phyloP scores from a whole-genome alignment of 2,113 vertebrate species.

The Bubo bubo region DNA sequence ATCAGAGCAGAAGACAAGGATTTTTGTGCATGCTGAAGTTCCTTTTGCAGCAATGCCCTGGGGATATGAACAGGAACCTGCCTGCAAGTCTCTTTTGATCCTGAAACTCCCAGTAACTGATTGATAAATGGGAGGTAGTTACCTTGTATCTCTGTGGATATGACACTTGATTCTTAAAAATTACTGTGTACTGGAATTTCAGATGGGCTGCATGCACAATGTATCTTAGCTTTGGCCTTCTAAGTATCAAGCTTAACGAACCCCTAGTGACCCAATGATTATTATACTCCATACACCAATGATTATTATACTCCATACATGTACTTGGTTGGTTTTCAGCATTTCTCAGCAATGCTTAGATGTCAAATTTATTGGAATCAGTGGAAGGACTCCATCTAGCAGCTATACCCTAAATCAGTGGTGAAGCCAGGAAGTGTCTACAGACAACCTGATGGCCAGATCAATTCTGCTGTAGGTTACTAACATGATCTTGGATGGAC shows the following conservation, averaged over 20 bases:
- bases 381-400: neutral
- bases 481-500: neutral
- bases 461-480: neutral
- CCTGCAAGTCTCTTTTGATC: neutral
- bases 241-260: neutral
- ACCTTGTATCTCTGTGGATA: neutral
- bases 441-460: neutral
- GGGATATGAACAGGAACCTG: neutral
- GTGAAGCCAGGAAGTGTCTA: neutral
- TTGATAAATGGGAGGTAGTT: neutral
- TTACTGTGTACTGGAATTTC: neutral
- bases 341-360: neutral
- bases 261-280: neutral
- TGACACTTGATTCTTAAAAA: neutral
- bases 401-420: neutral
- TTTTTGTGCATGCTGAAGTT: neutral
- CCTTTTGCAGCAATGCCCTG: neutral
- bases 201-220: neutral
- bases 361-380: neutral
- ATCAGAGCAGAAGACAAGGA: neutral
- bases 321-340: neutral
- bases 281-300: neutral
- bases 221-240: neutral
- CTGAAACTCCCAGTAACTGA: neutral
- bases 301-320: neutral